Evolutionary conservation across 1,140 invertebrate species (phyloP).

Genomic region (Heterodera schachtii): DNA sequence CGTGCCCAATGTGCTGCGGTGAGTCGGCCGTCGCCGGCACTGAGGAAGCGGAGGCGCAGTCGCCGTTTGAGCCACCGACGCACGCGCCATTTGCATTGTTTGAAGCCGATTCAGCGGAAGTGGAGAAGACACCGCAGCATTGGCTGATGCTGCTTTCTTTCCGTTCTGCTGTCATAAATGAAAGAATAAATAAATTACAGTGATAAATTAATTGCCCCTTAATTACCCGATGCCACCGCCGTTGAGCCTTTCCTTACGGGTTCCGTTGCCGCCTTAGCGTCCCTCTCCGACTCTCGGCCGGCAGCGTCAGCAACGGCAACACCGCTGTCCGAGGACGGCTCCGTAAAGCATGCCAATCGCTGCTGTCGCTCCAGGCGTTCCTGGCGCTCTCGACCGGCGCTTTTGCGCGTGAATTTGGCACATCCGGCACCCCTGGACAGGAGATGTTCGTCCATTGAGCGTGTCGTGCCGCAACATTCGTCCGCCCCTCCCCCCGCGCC

Average conservation of each 20-base stretch:
- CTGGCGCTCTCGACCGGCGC: constrained; percentile 1
- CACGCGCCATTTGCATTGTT: neutral
- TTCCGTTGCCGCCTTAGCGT: neutral
- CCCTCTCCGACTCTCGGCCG: neutral
- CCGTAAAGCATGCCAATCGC: neutral
- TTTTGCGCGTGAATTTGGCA: neutral
- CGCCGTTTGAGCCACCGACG: neutral
- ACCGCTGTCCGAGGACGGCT: neutral
- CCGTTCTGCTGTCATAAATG: neutral
- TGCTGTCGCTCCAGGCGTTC: constrained; percentile 13
- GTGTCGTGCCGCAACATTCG: neutral
- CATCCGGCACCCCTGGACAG: neutral
- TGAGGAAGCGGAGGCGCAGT: neutral
- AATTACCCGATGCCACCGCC: too few species aligned
- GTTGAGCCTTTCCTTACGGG: too few species aligned
- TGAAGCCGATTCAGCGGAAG: neutral
- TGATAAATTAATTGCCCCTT: neutral
- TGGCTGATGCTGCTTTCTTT: neutral
- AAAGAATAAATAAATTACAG: neutral
- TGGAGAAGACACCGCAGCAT: neutral
- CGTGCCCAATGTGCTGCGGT: constrained; percentile 7
- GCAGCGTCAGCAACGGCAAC: neutral
- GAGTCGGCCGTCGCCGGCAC: neutral
- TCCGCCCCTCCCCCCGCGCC: neutral
- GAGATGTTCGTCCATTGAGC: neutral